phyloP scores from a whole-genome alignment of 2,113 vertebrate genomes.

The Aleadryas rufinucha region DNA sequence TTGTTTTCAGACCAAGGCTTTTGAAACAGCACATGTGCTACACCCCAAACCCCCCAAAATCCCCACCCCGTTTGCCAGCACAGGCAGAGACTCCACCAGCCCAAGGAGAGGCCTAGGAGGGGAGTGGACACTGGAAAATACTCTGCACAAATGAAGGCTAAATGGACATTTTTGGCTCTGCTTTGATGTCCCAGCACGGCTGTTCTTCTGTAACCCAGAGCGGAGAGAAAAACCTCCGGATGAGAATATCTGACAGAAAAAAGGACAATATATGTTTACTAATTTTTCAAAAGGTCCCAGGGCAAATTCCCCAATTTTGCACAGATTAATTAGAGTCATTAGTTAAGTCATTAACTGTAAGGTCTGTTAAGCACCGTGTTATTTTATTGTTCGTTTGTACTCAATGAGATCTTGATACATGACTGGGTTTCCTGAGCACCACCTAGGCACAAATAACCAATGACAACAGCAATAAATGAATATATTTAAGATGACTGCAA shows the following conservation, averaged over 20 bases:
- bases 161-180: neutral
- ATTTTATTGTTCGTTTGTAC: neutral
- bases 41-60: too few species aligned
- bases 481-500: neutral
- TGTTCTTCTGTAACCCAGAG: neutral
- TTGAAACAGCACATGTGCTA: neutral
- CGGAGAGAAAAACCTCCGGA: neutral
- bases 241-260: neutral
- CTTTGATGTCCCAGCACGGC: neutral
- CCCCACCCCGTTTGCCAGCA: accelerated
- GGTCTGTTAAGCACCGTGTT: neutral
- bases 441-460: neutral
- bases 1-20: neutral
- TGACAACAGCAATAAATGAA: neutral
- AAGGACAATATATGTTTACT: neutral
- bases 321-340: slow-evolving; percentile 15
- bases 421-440: neutral
- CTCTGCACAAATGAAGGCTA: neutral
- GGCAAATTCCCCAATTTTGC: neutral
- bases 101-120: neutral
- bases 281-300: neutral
- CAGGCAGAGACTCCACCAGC: neutral
- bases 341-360: slow-evolving; percentile 19
- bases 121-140: neutral
- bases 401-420: neutral